phyloP scores from a whole-genome alignment of 2,888 invertebrate genomes.

The Hydrotaea diabolus region DNA sequence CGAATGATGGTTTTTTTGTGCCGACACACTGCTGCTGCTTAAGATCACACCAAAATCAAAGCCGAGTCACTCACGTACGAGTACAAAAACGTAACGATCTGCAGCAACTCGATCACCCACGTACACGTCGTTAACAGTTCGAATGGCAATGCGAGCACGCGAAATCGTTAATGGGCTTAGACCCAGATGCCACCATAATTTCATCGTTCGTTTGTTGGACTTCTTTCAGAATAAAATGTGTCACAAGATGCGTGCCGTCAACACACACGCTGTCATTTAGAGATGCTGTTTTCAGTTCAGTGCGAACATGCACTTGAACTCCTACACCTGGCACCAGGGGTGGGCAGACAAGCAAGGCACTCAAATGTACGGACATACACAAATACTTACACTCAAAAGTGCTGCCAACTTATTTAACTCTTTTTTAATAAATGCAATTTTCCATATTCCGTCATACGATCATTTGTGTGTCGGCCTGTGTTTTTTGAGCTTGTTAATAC shows the following conservation, averaged over 20 bases:
- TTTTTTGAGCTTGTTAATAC: slow-evolving; percentile 10
- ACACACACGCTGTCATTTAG: not conserved
- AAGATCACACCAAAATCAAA: not conserved
- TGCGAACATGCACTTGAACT: slow-evolving; percentile 19
- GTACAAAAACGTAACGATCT: not conserved
- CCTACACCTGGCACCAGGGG: too few species aligned
- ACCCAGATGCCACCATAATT: not conserved
- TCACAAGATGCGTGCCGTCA: not conserved
- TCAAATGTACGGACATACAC: too few species aligned
- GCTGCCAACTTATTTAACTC: too few species aligned
- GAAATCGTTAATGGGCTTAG: too few species aligned
- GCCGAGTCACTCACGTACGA: not conserved
- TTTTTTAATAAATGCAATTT: not conserved
- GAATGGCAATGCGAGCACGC: too few species aligned
- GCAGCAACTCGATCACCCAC: slow-evolving; percentile 54
- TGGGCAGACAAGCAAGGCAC: too few species aligned
- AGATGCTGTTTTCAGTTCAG: not conserved
- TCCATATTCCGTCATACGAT: not conserved
- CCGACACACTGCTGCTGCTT: not conserved
- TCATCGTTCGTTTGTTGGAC: not conserved
- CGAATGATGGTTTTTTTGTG: not conserved
- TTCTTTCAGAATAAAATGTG: not conserved
- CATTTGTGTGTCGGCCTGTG: too few species aligned
- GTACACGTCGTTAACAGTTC: not conserved
- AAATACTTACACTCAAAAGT: slow-evolving; percentile 11